Conservation (phyloP, 2,797 vertebrate genomes). For the Tauraco hartlaubi region DNA sequence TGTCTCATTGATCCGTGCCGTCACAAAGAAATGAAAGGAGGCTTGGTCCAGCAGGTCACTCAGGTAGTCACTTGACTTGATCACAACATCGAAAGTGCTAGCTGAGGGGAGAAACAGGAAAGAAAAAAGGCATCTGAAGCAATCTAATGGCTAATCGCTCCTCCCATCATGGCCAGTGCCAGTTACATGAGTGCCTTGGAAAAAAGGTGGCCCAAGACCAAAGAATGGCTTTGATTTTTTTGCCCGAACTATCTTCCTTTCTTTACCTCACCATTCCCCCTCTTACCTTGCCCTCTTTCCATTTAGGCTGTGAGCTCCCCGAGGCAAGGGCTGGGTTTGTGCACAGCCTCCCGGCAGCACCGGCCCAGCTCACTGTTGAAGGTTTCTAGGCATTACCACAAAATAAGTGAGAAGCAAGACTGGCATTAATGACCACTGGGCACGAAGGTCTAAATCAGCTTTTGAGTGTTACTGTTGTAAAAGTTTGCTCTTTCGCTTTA, state of each 20-base stretch:
- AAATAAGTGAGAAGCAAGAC: neutral
- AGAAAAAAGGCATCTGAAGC: neutral
- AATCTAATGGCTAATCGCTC: neutral
- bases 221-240: neutral
- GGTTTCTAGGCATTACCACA: neutral
- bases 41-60: slow-evolving; percentile 91
- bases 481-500: neutral
- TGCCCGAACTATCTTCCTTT: neutral
- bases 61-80: slow-evolving; percentile 86
- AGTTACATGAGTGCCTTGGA: neutral
- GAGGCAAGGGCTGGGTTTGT: neutral
- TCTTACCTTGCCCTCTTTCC: neutral
- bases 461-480: neutral
- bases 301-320: neutral
- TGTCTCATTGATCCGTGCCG: slow-evolving; percentile 88
- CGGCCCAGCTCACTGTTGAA: neutral
- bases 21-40: slow-evolving; percentile 92
- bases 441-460: neutral
- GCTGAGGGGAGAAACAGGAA: slow-evolving; percentile 75
- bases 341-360: neutral
- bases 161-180: neutral
- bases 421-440: neutral
- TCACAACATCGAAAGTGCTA: slow-evolving; percentile 75
- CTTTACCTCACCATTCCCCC: neutral
- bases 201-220: neutral